Percentiles rank a stretch among this genome's conserved stretches.
phyloP scores from a whole-genome alignment of 1,140 invertebrate genomes.

The Aphaenogaster floridana region DNA sequence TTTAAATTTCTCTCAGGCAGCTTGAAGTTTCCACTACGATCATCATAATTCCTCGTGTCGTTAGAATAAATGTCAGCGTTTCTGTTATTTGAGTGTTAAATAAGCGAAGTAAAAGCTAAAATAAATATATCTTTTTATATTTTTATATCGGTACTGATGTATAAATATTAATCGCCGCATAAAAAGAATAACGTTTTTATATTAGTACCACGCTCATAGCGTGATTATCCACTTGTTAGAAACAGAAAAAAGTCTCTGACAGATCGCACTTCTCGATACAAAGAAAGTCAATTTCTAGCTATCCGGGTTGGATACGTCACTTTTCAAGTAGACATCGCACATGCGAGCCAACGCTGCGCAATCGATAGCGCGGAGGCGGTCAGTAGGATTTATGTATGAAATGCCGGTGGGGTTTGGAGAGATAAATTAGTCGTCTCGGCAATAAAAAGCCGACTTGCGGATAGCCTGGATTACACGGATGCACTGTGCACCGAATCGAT shows the following conservation, averaged over 20 bases:
- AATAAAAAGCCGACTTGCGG: constrained; percentile 81
- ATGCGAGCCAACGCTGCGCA: constrained; percentile 49
- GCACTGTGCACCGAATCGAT: constrained; percentile 77
- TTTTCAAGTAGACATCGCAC: constrained; percentile 60
- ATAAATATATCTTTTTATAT: not conserved
- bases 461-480: constrained; percentile 80
- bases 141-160: not conserved
- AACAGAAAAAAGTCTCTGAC: constrained; percentile 2
- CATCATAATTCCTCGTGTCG: not conserved
- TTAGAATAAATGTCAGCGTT: not conserved
- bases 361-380: constrained; percentile 64
- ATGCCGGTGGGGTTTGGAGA: constrained; percentile 75
- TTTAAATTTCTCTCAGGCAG: constrained; percentile 15
- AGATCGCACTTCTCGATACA: constrained; percentile 10
- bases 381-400: constrained; percentile 81
- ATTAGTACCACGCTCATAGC: not conserved
- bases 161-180: not conserved
- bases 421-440: constrained; percentile 79
- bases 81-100: not conserved
- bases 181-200: constrained; percentile 3
- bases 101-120: not conserved
- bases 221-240: not conserved
- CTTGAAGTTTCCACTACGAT: not conserved
- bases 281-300: constrained; percentile 17
- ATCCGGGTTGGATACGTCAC: constrained; percentile 13